phyloP scores from a whole-genome alignment of 2,888 invertebrate species.

The Trachelus iudaicus region DNA sequence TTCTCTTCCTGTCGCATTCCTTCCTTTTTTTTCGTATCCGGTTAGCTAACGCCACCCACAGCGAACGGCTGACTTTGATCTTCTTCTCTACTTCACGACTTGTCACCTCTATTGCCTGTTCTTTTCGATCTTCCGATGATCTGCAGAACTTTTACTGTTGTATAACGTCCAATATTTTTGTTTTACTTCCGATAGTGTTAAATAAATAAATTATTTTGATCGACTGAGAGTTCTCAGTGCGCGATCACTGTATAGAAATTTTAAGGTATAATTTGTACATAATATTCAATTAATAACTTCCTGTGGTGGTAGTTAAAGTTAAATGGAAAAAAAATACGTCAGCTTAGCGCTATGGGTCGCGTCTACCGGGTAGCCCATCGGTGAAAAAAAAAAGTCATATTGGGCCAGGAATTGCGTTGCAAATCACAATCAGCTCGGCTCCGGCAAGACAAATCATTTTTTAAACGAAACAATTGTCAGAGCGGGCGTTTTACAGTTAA shows the following conservation, averaged over 20 bases:
- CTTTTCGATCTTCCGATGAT: neutral
- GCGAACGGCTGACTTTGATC: neutral
- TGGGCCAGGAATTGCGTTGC: conserved; percentile 67
- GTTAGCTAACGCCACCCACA: conserved; percentile 15
- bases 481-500: conserved; percentile 63
- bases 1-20: conserved; percentile 39
- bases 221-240: neutral
- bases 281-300: neutral
- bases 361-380: conserved; percentile 36
- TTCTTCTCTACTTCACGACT: neutral
- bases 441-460: conserved; percentile 62
- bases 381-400: conserved; percentile 37
- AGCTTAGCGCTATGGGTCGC: conserved; percentile 26
- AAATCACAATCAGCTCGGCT: conserved; percentile 66
- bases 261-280: neutral
- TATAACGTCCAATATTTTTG: neutral
- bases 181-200: neutral
- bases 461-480: conserved; percentile 59
- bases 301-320: neutral
- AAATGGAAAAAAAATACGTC: neutral
- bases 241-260: neutral
- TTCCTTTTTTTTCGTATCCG: conserved; percentile 25
- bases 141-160: neutral
- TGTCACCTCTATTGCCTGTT: neutral
- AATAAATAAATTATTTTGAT: neutral